Conservation (phyloP, 2,888 invertebrate genomes). For the Ametastegia equiseti region DNA sequence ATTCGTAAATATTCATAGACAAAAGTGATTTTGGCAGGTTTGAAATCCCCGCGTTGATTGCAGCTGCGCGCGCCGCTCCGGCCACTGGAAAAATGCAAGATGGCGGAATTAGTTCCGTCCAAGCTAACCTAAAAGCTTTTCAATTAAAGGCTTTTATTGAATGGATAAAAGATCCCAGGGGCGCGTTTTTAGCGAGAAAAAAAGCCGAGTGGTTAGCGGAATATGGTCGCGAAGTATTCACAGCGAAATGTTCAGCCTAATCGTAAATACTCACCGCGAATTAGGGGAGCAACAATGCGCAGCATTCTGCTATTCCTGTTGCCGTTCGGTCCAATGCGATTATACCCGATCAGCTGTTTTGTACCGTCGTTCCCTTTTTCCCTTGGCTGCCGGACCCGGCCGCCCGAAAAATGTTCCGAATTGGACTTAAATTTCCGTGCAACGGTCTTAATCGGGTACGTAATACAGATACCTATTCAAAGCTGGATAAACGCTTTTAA, state of each 20-base stretch:
- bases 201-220: neutral
- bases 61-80: conserved; percentile 34
- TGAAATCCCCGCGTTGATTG: conserved; percentile 14
- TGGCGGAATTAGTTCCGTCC: neutral
- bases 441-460: conserved; percentile 72
- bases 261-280: conserved; percentile 60
- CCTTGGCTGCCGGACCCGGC: conserved; percentile 68
- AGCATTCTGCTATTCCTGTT: conserved; percentile 66
- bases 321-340: conserved; percentile 30
- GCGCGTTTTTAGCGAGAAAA: neutral
- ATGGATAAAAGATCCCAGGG: neutral
- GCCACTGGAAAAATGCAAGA: conserved; percentile 30
- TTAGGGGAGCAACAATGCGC: conserved; percentile 62
- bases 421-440: conserved; percentile 75
- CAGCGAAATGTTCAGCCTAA: neutral
- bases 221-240: too few relatives aligned
- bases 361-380: conserved; percentile 68
- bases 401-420: conserved; percentile 74
- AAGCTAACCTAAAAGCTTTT: conserved; percentile 11
- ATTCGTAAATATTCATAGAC: neutral
- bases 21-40: neutral
- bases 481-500: neutral
- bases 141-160: neutral
- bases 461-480: conserved; percentile 58
- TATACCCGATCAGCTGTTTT: conserved; percentile 66